Evolutionary conservation across 2,888 invertebrate species (phyloP).

Genomic region (Monopis laevigella): DNA sequence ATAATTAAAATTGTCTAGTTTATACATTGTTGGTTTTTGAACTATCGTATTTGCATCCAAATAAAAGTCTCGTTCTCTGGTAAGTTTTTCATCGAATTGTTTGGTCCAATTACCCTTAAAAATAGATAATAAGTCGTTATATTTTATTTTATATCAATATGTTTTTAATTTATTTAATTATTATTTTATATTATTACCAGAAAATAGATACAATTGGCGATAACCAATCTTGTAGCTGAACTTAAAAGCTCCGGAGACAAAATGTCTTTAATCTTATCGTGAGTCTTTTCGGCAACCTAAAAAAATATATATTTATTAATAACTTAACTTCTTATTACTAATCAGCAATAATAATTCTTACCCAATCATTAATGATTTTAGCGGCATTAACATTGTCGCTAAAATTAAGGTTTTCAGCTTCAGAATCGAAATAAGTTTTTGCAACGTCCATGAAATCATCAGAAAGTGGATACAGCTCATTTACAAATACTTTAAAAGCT

Average conservation of each 20-base stretch:
- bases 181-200: conserved; percentile 18
- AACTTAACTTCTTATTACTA: not conserved
- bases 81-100: conserved; percentile 14
- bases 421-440: conserved; percentile 22
- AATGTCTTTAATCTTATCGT: conserved; percentile 29
- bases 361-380: conserved; percentile 31
- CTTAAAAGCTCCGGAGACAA: conserved; percentile 23
- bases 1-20: conserved; percentile 13
- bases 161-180: not conserved
- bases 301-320: too few relatives aligned
- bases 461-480: conserved; percentile 19
- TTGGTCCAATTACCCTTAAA: conserved; percentile 15
- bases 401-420: conserved; percentile 27
- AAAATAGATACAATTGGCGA: conserved; percentile 35
- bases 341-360: conserved; percentile 19
- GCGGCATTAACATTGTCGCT: conserved; percentile 22
- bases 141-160: not conserved
- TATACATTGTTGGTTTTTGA: conserved; percentile 14
- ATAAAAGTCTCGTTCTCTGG: conserved; percentile 13
- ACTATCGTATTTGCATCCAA: conserved; percentile 11
- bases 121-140: not conserved
- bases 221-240: conserved; percentile 24
- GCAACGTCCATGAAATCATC: conserved; percentile 18
- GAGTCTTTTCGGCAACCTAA: conserved; percentile 29
- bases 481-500: conserved; percentile 23